A percentile compares a stretch with the other conserved stretches of the same genome.
Conservation (phyloP, 2,113 vertebrate species). For the Sula dactylatra region DNA sequence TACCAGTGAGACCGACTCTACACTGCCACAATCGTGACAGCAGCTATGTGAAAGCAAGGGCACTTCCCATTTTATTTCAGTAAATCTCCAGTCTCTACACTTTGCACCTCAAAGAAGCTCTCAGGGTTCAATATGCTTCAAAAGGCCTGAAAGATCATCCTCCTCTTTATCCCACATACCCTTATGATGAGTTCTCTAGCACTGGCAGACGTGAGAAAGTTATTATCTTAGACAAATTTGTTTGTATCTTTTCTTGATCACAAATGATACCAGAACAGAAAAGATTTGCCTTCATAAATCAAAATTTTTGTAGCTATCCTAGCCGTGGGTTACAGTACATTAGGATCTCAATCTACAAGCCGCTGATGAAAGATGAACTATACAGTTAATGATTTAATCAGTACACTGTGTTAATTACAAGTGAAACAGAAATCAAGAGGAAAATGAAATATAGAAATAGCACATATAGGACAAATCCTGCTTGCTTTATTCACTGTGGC, state of each 20-base stretch:
- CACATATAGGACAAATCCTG: not conserved
- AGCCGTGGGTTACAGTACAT: conserved; percentile 30
- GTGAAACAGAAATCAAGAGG: conserved; percentile 11
- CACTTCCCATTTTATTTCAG: not conserved
- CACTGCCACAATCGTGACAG: not conserved
- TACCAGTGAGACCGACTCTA: not conserved
- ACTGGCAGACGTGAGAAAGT: not conserved
- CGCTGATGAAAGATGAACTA: conserved; percentile 21
- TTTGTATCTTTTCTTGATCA: conserved; percentile 53
- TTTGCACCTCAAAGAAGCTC: not conserved
- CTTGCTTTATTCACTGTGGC: not conserved
- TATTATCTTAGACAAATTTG: conserved; percentile 36
- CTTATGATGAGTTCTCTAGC: not conserved
- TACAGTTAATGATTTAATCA: conserved; percentile 49
- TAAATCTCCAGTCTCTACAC: not conserved
- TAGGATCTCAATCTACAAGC: conserved; percentile 37
- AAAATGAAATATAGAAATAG: conserved; percentile 17
- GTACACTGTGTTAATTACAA: conserved; percentile 48
- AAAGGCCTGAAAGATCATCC: not conserved
- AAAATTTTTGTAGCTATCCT: conserved; percentile 2
- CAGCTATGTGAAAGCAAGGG: not conserved
- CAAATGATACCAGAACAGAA: conserved; percentile 28
- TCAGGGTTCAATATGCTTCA: not conserved
- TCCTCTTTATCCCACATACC: not conserved
- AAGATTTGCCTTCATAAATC: conserved; percentile 59